Base-by-base conservation (phyloP, 92 coral and sea anemone genomes). In the Palythoa grandis region DNA sequence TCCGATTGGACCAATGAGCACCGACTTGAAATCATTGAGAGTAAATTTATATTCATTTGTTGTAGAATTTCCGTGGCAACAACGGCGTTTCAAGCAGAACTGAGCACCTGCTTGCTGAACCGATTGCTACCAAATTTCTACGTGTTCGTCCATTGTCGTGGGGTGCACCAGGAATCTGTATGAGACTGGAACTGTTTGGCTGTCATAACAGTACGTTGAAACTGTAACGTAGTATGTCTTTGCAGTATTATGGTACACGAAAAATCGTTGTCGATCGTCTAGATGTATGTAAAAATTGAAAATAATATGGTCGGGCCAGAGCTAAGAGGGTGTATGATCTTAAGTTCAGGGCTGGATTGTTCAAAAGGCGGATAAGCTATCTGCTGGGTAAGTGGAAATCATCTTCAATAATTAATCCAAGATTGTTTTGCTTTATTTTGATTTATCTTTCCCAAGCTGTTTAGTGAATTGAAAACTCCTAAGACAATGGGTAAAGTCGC, bases 41-140 rank as follows among this genome's bases (percentile, higher is more conserved):
- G 8, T 43, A 4, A 43, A 43, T 43, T 43, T 43, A 43, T 4
- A 43, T 43, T 43, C 50, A 43, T 43, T 8, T 78, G 29, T 78
- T 78, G 15, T 50, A 80, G 85, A 66, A 80, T 48, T 80, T 80
- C 85, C 85, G 85, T 47, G 85, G 85, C 61, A 66, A 65, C 74
- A 80, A 16, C 11, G 60, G 15, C 74, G 22, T 48, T 1, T 22
- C 39, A 47, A 22, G 85, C 43, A 74, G 13, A 61, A 23, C 11
- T 16, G 23, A 0, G 12, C 85, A 80, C 60, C 20, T 14, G 23
- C 61, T 80, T 17, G 74, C 29, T 80, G 74, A 80, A 35, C 85
- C 85, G 8, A 20, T 80, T 16, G 74, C 57, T 19, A 66, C 85
- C 39, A 66, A 19, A 58, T 65, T 66, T 50, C 20, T 80, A 15